These are phyloP conservation scores for Lucilia sericata DNA, from an alignment of 1,140 invertebrate species.

Conservation along the genomic window DNA sequence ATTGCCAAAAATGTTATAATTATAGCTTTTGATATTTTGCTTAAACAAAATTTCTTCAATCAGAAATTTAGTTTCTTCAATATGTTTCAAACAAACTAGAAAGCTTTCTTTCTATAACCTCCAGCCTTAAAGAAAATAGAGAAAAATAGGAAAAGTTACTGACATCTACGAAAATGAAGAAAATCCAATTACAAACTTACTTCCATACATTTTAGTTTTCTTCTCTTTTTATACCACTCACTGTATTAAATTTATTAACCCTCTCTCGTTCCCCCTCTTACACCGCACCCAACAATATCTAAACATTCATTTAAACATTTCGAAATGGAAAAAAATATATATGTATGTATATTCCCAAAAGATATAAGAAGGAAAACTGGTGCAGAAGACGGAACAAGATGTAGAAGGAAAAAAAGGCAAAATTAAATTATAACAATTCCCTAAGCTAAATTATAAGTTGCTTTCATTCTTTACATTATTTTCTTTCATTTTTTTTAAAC, in stretches of 20 bases:
- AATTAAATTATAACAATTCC: slow-evolving; percentile 51
- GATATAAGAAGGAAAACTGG: slow-evolving; percentile 1
- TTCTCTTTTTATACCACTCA: no score
- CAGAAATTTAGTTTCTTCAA: no score
- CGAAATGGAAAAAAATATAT: neutral
- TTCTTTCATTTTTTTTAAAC: neutral
- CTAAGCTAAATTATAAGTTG: slow-evolving; percentile 47
- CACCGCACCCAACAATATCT: neutral
- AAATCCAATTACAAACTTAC: slow-evolving; percentile 16
- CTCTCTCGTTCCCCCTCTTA: neutral
- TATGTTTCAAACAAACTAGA: no score
- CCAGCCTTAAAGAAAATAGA: neutral
- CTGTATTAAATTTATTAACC: slow-evolving; percentile 24
- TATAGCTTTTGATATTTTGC: no score
- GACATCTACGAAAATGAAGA: slow-evolving; percentile 4
- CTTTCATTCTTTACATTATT: slow-evolving; percentile 29
- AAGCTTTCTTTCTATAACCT: no score
- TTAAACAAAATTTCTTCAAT: no score
- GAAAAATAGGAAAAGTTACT: neutral
- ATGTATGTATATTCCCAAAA: neutral
- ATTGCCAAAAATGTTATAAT: no score
- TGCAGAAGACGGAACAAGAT: neutral
- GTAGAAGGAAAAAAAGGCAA: slow-evolving; percentile 37
- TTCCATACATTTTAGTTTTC: neutral
- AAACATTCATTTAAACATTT: neutral